Conservation (phyloP, 2,113 vertebrate genomes). For the Barbus barbus region DNA sequence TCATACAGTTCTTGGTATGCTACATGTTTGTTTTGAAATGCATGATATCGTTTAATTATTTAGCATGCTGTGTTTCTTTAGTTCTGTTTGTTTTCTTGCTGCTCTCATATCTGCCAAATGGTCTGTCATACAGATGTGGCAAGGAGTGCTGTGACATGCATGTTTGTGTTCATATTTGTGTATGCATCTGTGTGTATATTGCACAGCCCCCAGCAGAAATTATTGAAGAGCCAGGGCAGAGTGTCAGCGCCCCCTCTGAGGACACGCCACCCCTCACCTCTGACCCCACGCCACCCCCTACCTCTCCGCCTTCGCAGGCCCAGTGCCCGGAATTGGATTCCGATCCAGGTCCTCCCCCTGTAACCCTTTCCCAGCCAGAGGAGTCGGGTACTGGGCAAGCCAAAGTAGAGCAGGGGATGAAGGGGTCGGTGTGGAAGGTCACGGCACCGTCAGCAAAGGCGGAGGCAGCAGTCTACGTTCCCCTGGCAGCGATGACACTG, state of each 20-base stretch:
- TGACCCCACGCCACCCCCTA: conserved; percentile 68
- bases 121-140: conserved; percentile 56
- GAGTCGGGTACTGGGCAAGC: conserved; percentile 59
- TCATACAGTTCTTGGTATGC: conserved; percentile 33
- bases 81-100: conserved; percentile 50
- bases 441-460: conserved; percentile 61
- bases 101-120: conserved; percentile 53
- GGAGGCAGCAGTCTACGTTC: conserved; percentile 66
- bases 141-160: conserved; percentile 59
- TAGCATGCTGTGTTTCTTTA: conserved; percentile 68
- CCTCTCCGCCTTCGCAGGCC: conserved; percentile 59
- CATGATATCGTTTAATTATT: conserved; percentile 66
- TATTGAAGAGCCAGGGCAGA: conserved; percentile 71
- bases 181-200: conserved; percentile 76
- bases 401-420: conserved; percentile 67
- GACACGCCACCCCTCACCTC: conserved; percentile 65
- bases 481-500: conserved; percentile 76
- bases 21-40: conserved; percentile 59
- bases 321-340: conserved; percentile 49
- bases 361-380: conserved; percentile 62
- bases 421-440: conserved; percentile 68
- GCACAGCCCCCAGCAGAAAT: conserved; percentile 80
- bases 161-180: conserved; percentile 69
- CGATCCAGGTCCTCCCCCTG: conserved; percentile 53
- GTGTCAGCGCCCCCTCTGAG: conserved; percentile 65